These are phyloP conservation scores for Arothron firmamentum DNA, from an alignment of 2,113 vertebrate species.

Conservation along the genomic window DNA sequence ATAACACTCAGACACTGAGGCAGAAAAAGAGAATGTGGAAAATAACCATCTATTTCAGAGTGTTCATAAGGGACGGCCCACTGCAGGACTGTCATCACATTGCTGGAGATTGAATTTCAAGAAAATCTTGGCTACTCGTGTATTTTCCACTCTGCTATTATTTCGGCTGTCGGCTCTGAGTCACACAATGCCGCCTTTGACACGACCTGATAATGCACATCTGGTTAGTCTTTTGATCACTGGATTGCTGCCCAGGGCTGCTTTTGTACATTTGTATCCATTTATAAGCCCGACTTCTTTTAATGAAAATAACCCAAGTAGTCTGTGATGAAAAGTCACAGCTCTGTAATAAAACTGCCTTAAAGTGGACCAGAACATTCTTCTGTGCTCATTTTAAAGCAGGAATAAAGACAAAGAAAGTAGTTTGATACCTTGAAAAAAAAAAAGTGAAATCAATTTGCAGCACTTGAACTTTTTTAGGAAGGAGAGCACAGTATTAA, in stretches of 20 bases:
- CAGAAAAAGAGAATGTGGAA: slow-evolving; percentile 61
- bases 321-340: neutral
- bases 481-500: too few relatives aligned
- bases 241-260: slow-evolving; percentile 29
- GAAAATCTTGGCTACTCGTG: slow-evolving; percentile 59
- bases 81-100: slow-evolving; percentile 63
- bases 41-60: slow-evolving; percentile 55
- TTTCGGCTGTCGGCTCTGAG: slow-evolving; percentile 57
- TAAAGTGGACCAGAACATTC: slow-evolving; percentile 12
- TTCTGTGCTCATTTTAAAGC: neutral
- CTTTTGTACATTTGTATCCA: slow-evolving; percentile 26
- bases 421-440: too few relatives aligned
- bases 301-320: slow-evolving; percentile 22
- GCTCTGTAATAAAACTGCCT: slow-evolving; percentile 41
- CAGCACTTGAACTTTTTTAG: too few relatives aligned
- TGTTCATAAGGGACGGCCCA: slow-evolving; percentile 62
- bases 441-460: too few relatives aligned
- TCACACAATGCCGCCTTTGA: slow-evolving; percentile 68
- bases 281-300: slow-evolving; percentile 23
- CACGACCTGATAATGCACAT: slow-evolving; percentile 50
- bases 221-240: slow-evolving; percentile 50
- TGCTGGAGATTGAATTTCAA: slow-evolving; percentile 67
- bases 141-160: slow-evolving; percentile 65
- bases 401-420: too few relatives aligned
- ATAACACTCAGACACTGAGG: slow-evolving; percentile 52